Percentiles rank a stretch among this genome's conserved stretches.
Conservation (phyloP, 2,888 invertebrate species). For the Pimpla rufipes region DNA sequence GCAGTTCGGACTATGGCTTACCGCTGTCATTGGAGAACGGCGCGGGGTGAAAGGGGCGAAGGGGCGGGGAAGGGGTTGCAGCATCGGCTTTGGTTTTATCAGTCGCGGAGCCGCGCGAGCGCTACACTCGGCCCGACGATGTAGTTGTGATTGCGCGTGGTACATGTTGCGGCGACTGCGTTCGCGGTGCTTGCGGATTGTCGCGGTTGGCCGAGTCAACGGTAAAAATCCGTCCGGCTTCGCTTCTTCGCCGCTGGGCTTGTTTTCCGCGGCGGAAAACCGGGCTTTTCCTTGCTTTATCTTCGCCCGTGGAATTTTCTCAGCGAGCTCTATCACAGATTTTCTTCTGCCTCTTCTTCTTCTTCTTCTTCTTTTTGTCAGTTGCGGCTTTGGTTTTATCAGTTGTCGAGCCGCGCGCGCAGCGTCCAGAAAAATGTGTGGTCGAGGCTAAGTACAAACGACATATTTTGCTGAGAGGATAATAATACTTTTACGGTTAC, state of each 20-base stretch:
- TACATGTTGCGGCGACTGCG: background rate
- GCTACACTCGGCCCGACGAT: too few species aligned
- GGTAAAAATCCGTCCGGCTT: slow-evolving; percentile 69
- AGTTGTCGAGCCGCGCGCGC: slow-evolving; percentile 35
- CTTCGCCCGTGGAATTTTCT: slow-evolving; percentile 52
- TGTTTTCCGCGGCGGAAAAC: slow-evolving; percentile 42
- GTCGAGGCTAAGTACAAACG: background rate
- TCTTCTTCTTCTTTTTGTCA: too few species aligned
- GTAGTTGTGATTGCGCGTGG: slow-evolving; percentile 48
- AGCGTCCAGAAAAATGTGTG: too few species aligned
- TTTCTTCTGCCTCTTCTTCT: slow-evolving; percentile 22
- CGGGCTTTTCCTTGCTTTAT: slow-evolving; percentile 45
- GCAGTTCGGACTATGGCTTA: slow-evolving; percentile 38
- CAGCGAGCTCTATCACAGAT: slow-evolving; percentile 37
- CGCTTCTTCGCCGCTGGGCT: slow-evolving; percentile 16
- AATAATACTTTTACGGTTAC: too few species aligned
- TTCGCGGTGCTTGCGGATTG: background rate
- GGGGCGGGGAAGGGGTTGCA: slow-evolving; percentile 1
- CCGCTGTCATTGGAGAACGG: slow-evolving; percentile 50
- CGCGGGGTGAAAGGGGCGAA: too few species aligned
- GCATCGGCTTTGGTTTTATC: slow-evolving; percentile 62
- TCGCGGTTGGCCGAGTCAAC: slow-evolving; percentile 61
- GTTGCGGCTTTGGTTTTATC: slow-evolving; percentile 65
- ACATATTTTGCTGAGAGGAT: too few species aligned
- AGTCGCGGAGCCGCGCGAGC: slow-evolving; percentile 35